phyloP scores from a whole-genome alignment of 1,140 invertebrate genomes.

The Drosophila kepulauana region DNA sequence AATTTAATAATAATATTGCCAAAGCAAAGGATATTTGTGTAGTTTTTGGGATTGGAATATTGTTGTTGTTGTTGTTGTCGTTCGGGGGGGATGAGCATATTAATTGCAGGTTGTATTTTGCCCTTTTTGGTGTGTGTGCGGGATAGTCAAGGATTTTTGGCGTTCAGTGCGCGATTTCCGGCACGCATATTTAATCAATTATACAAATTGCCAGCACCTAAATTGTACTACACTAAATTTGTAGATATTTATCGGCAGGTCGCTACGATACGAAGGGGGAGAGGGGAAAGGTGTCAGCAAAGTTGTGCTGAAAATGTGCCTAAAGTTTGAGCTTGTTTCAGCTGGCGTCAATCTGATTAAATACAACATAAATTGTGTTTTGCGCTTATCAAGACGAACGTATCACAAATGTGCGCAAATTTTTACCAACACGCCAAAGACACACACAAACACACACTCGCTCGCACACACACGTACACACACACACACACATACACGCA shows the following conservation, averaged over 20 bases:
- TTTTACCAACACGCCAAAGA: conserved; percentile 44
- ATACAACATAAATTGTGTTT: conserved; percentile 69
- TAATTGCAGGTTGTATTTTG: conserved; percentile 31
- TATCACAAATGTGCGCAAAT: conserved; percentile 57
- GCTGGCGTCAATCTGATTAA: conserved; percentile 72
- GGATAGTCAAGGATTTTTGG: conserved; percentile 29
- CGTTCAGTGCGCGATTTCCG: conserved; percentile 48
- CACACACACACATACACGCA: conserved; percentile 20
- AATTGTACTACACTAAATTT: conserved; percentile 31
- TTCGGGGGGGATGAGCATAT: conserved; percentile 20
- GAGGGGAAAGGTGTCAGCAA: neutral
- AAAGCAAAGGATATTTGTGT: conserved; percentile 39
- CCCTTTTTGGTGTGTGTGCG: neutral
- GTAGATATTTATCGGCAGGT: conserved; percentile 31
- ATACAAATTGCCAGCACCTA: conserved; percentile 70
- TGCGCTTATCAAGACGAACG: conserved; percentile 40
- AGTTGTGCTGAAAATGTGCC: conserved; percentile 4
- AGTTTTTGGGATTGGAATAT: conserved; percentile 13
- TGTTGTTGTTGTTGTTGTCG: too few species aligned
- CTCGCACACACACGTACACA: conserved; percentile 8
- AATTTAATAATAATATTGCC: conserved; percentile 61
- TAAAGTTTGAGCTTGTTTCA: conserved; percentile 27
- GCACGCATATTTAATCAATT: conserved; percentile 79
- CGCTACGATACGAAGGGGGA: neutral
- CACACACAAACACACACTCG: conserved; percentile 28